A percentile compares a stretch with the other conserved stretches of the same genome.
phyloP scores from a whole-genome alignment of 1,140 invertebrate genomes.

The Eufriesea mexicana region DNA sequence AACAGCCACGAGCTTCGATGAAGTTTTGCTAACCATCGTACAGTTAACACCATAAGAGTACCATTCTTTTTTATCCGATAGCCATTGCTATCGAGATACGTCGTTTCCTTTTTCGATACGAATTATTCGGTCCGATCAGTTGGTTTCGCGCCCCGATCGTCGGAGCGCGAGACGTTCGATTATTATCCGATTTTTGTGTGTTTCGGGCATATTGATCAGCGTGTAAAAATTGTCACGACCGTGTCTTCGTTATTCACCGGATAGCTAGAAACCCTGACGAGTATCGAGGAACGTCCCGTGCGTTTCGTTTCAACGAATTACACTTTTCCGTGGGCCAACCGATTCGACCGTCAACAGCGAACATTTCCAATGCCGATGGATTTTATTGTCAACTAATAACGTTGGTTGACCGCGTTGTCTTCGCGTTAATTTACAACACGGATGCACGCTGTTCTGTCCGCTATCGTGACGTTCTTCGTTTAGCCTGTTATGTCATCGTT shows the following conservation, averaged over 20 bases:
- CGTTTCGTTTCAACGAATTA: constrained; percentile 1
- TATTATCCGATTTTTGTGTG: not conserved
- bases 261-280: not conserved
- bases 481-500: constrained; percentile 8
- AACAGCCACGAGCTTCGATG: constrained; percentile 56
- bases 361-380: not conserved
- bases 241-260: not conserved
- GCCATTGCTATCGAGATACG: constrained; percentile 25
- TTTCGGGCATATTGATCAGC: not conserved
- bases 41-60: constrained; percentile 34
- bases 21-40: constrained; percentile 62
- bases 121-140: not conserved
- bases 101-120: constrained; percentile 4
- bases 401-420: not conserved
- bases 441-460: not conserved
- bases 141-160: not conserved
- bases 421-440: not conserved
- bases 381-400: not conserved
- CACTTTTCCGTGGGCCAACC: not conserved
- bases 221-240: not conserved
- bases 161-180: not conserved
- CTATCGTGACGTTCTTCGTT: constrained; percentile 21
- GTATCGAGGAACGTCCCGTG: not conserved
- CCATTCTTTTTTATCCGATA: constrained; percentile 31
- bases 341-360: not conserved